Percentiles rank a stretch among this genome's conserved stretches.
These are phyloP conservation scores for Zapornia atra DNA, from an alignment of 2,113 vertebrate genomes.

Conservation along the genomic window DNA sequence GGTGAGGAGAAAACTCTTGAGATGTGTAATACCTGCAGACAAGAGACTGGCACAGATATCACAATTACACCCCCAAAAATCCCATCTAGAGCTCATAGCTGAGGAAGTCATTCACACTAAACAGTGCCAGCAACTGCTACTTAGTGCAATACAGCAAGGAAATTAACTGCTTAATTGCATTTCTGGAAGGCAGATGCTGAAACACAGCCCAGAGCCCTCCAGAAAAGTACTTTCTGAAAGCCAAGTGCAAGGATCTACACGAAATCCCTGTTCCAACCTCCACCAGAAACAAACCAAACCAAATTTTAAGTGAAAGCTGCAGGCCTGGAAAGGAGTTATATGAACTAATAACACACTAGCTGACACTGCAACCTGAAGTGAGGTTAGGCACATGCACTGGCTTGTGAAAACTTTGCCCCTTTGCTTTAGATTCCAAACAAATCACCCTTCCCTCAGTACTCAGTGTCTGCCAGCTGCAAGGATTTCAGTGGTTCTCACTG, in stretches of 20 bases:
- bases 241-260: not conserved
- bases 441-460: not conserved
- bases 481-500: not conserved
- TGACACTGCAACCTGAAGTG: not conserved
- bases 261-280: not conserved
- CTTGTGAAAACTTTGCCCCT: not conserved
- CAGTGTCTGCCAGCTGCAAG: accelerated
- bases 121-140: not conserved
- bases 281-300: not conserved
- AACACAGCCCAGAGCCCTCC: not conserved
- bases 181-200: not conserved
- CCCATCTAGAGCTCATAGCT: not conserved
- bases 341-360: not conserved
- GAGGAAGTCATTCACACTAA: not conserved
- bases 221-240: not conserved
- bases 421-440: not conserved
- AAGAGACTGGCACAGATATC: not conserved
- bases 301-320: not conserved
- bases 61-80: not conserved
- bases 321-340: not conserved
- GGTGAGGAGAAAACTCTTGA: not conserved
- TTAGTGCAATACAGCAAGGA: not conserved
- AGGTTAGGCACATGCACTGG: not conserved
- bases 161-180: not conserved
- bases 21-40: not conserved